Percentiles rank a stretch among this genome's conserved stretches.
These are phyloP conservation scores for Coptodon bakossiorum DNA, from an alignment of 2,113 vertebrate species.

Conservation along the genomic window DNA sequence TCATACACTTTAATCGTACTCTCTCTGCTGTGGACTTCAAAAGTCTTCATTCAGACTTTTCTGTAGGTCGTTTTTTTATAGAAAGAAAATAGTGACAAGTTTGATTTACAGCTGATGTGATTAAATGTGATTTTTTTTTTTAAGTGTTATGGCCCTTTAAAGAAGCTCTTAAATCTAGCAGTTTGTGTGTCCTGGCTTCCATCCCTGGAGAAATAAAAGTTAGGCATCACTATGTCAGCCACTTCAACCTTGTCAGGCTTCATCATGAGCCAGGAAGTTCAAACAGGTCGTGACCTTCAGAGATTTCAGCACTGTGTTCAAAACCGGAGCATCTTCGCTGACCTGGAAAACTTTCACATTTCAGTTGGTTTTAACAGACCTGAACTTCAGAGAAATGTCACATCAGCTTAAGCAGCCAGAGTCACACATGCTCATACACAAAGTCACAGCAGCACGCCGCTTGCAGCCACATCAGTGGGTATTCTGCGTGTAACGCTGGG, in stretches of 20 bases:
- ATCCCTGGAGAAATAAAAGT: background rate
- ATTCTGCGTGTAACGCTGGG: background rate
- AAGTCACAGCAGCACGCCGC: background rate
- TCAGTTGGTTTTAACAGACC: background rate
- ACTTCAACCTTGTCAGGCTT: background rate
- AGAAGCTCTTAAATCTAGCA: background rate
- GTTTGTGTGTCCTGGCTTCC: background rate
- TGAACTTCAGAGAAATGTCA: conserved; percentile 38
- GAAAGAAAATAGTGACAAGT: background rate
- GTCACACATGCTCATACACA: background rate
- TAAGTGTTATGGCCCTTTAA: background rate
- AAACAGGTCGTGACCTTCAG: background rate
- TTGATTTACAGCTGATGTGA: background rate
- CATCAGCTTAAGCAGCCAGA: background rate
- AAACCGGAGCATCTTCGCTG: conserved; percentile 1
- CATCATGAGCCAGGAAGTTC: background rate
- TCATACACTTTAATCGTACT: background rate
- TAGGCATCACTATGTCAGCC: background rate
- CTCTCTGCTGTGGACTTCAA: background rate
- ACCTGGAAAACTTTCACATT: conserved; percentile 26
- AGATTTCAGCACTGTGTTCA: background rate
- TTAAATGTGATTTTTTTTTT: background rate
- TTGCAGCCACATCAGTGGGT: background rate
- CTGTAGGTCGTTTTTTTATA: background rate
- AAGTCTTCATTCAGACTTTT: background rate